These are phyloP conservation scores for Electrophaes corylata DNA, from an alignment of 2,888 invertebrate genomes.

Conservation along the genomic window DNA sequence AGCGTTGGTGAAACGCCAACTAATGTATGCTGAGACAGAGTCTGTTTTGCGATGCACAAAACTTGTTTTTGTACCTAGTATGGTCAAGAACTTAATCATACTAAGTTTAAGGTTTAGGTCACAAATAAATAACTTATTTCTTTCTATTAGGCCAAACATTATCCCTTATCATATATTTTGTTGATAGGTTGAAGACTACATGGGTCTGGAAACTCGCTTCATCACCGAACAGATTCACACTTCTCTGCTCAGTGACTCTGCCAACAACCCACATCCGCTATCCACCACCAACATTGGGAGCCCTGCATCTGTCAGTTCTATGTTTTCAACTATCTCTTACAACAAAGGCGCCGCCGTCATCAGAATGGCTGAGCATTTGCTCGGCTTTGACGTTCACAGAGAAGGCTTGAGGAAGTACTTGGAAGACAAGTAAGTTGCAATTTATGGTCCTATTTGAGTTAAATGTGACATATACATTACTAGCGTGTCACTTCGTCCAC, in stretches of 20 bases:
- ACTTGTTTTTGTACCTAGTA: no score
- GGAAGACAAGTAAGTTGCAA: constrained; percentile 63
- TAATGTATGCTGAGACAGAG: neutral
- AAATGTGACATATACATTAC: no score
- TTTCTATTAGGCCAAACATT: neutral
- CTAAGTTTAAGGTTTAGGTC: no score
- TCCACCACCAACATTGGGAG: constrained; percentile 81
- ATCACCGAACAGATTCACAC: constrained; percentile 88
- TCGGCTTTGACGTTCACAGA: constrained; percentile 81
- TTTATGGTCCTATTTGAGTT: neutral
- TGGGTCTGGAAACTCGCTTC: constrained; percentile 88
- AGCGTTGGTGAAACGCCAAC: neutral
- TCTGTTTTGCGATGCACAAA: no score
- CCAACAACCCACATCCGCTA: constrained; percentile 83
- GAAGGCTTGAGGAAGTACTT: constrained; percentile 84
- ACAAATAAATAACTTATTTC: no score
- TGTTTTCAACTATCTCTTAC: constrained; percentile 88
- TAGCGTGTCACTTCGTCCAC: no score
- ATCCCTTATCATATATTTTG: constrained; percentile 8
- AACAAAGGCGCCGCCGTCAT: constrained; percentile 87
- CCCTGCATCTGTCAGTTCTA: constrained; percentile 82
- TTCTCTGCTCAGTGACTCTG: constrained; percentile 85
- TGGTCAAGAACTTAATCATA: no score
- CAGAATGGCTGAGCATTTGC: constrained; percentile 87
- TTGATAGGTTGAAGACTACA: constrained; percentile 83